A percentile compares a stretch with the other conserved stretches of the same genome.
Conservation (phyloP, 2,113 vertebrate species). For the Sciurus niger region DNA sequence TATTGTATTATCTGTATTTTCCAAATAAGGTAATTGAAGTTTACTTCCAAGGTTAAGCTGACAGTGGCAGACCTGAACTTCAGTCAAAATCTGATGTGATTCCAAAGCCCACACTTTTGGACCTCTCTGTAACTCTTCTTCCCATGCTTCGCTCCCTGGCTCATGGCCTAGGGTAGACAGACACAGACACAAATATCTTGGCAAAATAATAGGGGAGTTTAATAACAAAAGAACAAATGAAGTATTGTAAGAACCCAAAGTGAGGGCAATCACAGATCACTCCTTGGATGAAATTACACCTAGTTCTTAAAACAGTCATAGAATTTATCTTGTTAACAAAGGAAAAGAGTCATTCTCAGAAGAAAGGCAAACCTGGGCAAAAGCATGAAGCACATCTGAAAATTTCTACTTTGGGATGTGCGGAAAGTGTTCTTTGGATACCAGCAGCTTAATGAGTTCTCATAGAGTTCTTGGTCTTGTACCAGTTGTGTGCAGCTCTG, state of each 20-base stretch:
- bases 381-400: background rate
- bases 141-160: background rate
- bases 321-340: background rate
- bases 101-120: background rate
- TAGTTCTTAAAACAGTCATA: background rate
- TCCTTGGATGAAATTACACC: background rate
- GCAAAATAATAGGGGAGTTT: background rate
- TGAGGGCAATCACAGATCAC: slow-evolving; percentile 22
- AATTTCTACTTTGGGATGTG: background rate
- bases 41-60: background rate
- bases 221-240: background rate
- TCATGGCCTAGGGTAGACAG: background rate
- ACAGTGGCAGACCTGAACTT: background rate
- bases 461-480: background rate
- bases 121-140: background rate
- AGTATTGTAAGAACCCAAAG: background rate
- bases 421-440: background rate
- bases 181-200: background rate
- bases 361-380: slow-evolving; percentile 8
- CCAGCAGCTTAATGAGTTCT: background rate
- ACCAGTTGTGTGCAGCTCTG: background rate
- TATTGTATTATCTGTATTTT: background rate
- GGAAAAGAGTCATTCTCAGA: background rate
- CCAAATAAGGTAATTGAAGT: background rate
- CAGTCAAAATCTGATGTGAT: background rate